Percentiles rank a stretch among this genome's conserved stretches.
These are phyloP conservation scores for Clepsis dumicolana DNA, from an alignment of 2,888 invertebrate genomes.

Conservation along the genomic window DNA sequence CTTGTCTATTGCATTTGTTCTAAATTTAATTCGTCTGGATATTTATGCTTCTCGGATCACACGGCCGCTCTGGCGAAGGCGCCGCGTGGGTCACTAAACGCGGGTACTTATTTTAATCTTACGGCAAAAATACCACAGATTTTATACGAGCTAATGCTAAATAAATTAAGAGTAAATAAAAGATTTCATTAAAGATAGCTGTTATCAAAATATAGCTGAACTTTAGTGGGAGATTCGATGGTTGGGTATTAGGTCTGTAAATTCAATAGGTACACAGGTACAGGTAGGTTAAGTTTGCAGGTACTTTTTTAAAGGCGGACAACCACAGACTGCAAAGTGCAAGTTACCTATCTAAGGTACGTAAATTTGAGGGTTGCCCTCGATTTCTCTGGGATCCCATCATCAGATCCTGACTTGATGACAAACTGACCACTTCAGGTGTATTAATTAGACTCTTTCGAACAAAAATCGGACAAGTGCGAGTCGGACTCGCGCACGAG, in stretches of 20 bases:
- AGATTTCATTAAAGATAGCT: not conserved
- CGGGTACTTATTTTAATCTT: slow-evolving; percentile 12
- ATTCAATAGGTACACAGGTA: too few species aligned
- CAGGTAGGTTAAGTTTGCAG: too few species aligned
- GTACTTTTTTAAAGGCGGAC: too few species aligned
- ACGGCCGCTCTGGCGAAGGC: slow-evolving; percentile 35
- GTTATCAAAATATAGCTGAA: not conserved
- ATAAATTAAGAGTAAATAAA: not conserved
- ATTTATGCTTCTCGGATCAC: slow-evolving; percentile 21
- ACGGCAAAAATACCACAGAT: not conserved
- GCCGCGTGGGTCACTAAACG: slow-evolving; percentile 49
- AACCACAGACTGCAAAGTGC: too few species aligned
- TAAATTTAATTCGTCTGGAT: slow-evolving; percentile 6
- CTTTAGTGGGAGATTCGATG: not conserved
- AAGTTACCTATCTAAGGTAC: too few species aligned
- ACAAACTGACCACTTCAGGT: too few species aligned
- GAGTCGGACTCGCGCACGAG: too few species aligned
- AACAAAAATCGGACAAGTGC: too few species aligned
- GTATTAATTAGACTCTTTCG: too few species aligned
- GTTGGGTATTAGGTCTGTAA: not conserved
- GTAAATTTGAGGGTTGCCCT: too few species aligned
- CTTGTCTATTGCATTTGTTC: not conserved
- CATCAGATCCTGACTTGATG: too few species aligned
- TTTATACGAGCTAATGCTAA: not conserved
- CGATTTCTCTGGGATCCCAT: too few species aligned